Evolutionary conservation across 2,113 vertebrate species (phyloP).

Genomic region (Neogale vison): DNA sequence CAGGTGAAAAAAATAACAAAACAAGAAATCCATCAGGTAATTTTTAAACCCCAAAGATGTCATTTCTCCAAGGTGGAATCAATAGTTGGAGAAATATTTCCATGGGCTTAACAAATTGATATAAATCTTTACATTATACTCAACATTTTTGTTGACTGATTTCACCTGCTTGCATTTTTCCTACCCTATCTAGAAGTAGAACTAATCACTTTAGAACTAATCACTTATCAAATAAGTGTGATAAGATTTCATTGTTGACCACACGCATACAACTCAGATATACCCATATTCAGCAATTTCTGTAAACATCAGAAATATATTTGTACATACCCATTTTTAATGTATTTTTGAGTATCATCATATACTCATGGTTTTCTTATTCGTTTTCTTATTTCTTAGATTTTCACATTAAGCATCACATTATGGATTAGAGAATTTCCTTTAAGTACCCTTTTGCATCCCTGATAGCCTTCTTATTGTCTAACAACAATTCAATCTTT

Average conservation of each 20-base stretch:
- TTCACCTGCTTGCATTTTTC: neutral
- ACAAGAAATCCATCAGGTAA: neutral
- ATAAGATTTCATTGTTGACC: neutral
- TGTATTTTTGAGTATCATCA: neutral
- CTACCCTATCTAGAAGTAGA: neutral
- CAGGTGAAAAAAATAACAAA: neutral
- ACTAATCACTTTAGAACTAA: neutral
- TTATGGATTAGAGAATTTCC: neutral
- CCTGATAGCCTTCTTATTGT: neutral
- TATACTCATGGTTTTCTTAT: neutral
- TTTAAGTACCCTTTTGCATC: neutral
- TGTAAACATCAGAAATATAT: neutral
- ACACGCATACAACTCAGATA: neutral
- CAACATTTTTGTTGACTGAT: neutral
- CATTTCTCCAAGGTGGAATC: neutral
- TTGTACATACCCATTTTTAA: neutral
- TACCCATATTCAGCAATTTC: neutral
- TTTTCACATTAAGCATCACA: neutral
- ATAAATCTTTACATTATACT: neutral
- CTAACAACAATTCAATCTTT: neutral
- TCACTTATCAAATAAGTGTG: neutral
- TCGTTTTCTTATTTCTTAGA: neutral
- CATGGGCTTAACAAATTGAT: neutral
- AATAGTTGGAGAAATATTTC: neutral
- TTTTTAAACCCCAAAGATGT: neutral